These are phyloP conservation scores for Drosophila virilis DNA, from an alignment of 1,140 invertebrate genomes.

Conservation along the genomic window DNA sequence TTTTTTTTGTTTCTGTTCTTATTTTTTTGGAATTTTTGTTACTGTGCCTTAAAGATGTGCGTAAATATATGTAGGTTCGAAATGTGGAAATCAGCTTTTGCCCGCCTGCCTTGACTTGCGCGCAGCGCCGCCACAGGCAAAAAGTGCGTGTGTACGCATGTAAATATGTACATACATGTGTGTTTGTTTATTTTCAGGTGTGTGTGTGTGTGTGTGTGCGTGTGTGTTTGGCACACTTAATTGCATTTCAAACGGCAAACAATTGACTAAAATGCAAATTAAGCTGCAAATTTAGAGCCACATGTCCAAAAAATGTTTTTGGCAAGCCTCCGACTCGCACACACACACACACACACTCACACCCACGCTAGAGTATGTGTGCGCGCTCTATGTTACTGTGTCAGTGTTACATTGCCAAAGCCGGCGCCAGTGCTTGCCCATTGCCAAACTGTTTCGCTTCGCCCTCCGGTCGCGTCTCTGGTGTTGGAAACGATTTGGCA, in stretches of 20 bases:
- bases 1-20: constrained; percentile 3
- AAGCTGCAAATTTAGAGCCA: constrained; percentile 17
- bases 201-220: constrained; percentile 5
- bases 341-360: neutral
- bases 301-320: constrained; percentile 20
- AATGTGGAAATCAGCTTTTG: neutral
- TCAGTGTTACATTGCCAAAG: constrained; percentile 55
- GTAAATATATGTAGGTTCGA: neutral
- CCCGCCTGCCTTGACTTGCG: constrained; percentile 26
- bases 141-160: constrained; percentile 16
- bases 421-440: constrained; percentile 36
- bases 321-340: constrained; percentile 4
- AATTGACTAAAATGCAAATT: constrained; percentile 31
- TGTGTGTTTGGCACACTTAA: constrained; percentile 19
- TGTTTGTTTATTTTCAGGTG: constrained; percentile 1
- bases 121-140: constrained; percentile 10
- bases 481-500: constrained; percentile 44
- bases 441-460: constrained; percentile 29
- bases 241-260: constrained; percentile 21
- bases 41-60: neutral
- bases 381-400: constrained; percentile 31
- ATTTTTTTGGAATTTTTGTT: constrained; percentile 9
- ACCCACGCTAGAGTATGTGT: neutral
- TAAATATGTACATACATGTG: neutral
- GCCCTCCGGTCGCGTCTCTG: constrained; percentile 4